These are phyloP conservation scores for Drosophila cracens DNA, from an alignment of 2,888 invertebrate genomes.

Conservation along the genomic window DNA sequence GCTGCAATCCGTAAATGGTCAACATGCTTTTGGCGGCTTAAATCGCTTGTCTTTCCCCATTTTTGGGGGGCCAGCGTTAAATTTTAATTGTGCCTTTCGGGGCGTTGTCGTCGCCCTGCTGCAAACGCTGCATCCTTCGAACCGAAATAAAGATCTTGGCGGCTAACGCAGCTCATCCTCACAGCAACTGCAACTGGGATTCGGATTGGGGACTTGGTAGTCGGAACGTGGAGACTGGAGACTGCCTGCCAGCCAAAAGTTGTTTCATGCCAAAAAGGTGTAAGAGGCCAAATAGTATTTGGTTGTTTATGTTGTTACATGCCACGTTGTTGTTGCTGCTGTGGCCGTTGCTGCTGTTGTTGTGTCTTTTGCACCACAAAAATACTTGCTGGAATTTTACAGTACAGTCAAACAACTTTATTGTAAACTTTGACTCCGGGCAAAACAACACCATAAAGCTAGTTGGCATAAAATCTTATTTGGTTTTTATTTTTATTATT, in stretches of 20 bases:
- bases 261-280: slow-evolving; percentile 78
- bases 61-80: slow-evolving; percentile 70
- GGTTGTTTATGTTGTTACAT: slow-evolving; percentile 80
- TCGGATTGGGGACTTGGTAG: background rate
- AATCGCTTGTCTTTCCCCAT: slow-evolving; percentile 53
- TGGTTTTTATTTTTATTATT: background rate
- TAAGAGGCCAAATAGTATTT: slow-evolving; percentile 79
- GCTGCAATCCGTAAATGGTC: slow-evolving; percentile 61
- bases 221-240: background rate
- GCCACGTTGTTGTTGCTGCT: slow-evolving; percentile 52
- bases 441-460: background rate
- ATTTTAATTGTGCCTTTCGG: slow-evolving; percentile 80
- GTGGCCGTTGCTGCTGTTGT: slow-evolving; percentile 35
- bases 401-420: slow-evolving; percentile 50
- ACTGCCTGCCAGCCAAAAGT: slow-evolving; percentile 64
- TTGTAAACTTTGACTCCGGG: slow-evolving; percentile 3
- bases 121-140: slow-evolving; percentile 52
- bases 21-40: slow-evolving; percentile 44
- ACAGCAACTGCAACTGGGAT: slow-evolving; percentile 1
- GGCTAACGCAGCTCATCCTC: slow-evolving; percentile 65
- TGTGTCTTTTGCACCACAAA: slow-evolving; percentile 64
- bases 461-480: background rate
- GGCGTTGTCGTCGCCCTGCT: slow-evolving; percentile 63
- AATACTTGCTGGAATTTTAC: slow-evolving; percentile 65
- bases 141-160: slow-evolving; percentile 75